A percentile compares a stretch with the other conserved stretches of the same genome.
These are phyloP conservation scores for Drosophila falleni DNA, from an alignment of 2,888 invertebrate species.

Conservation along the genomic window DNA sequence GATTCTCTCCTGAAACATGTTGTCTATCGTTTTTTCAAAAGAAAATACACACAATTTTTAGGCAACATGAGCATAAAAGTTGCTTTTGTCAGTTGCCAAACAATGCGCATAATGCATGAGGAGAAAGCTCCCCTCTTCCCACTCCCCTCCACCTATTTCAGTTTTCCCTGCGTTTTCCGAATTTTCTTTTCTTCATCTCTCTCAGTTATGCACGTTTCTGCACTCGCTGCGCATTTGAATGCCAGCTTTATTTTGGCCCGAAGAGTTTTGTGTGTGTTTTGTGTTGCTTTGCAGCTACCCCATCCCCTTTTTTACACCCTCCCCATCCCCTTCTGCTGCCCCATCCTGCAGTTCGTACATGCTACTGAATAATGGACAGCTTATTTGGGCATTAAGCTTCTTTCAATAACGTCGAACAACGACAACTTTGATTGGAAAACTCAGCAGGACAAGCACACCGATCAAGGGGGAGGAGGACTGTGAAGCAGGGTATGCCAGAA, in stretches of 20 bases:
- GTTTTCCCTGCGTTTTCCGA: neutral
- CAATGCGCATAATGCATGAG: conserved; percentile 80
- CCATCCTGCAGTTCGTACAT: conserved; percentile 52
- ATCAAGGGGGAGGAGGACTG: neutral
- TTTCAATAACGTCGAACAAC: conserved; percentile 74
- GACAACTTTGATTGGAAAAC: conserved; percentile 80
- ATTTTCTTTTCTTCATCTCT: neutral
- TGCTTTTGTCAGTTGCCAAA: conserved; percentile 78
- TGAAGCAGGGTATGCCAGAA: neutral
- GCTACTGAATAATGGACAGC: conserved; percentile 77
- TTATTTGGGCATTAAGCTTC: conserved; percentile 77
- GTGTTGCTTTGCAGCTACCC: conserved; percentile 2
- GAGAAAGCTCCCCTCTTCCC: neutral
- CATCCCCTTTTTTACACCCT: neutral
- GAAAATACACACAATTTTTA: conserved; percentile 58
- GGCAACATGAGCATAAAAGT: conserved; percentile 61
- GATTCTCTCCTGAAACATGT: conserved; percentile 20
- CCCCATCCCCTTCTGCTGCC: neutral
- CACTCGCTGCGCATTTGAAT: conserved; percentile 66
- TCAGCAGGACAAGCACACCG: conserved; percentile 44
- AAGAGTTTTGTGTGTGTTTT: conserved; percentile 44
- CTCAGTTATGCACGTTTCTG: conserved; percentile 27
- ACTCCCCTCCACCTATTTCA: neutral
- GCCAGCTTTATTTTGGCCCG: conserved; percentile 31
- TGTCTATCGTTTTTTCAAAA: conserved; percentile 47